phyloP scores from a whole-genome alignment of 2,888 invertebrate species.

The Hanleya hanleyi region DNA sequence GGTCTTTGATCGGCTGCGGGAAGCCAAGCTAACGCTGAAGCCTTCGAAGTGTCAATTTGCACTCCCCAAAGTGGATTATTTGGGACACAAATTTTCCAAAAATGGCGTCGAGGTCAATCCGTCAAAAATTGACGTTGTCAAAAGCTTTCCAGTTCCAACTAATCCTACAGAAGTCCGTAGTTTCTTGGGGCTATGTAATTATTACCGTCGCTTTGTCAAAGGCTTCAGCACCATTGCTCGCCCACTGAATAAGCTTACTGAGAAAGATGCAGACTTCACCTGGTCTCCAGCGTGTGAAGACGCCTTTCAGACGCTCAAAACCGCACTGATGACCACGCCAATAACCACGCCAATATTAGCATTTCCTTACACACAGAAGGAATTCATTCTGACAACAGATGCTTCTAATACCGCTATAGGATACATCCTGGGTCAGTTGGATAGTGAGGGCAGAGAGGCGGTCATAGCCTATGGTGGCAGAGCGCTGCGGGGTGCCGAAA shows the following conservation, averaged over 20 bases:
- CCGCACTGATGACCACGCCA: not conserved
- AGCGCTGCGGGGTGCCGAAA: slow-evolving; percentile 8
- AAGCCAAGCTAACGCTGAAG: slow-evolving; percentile 5
- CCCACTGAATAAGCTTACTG: slow-evolving; percentile 55
- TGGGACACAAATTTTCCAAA: not conserved
- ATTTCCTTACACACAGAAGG: slow-evolving; percentile 10
- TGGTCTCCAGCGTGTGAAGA: slow-evolving; percentile 51
- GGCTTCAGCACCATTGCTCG: slow-evolving; percentile 43
- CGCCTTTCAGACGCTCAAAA: slow-evolving; percentile 54
- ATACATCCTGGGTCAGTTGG: slow-evolving; percentile 22
- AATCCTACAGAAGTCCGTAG: not conserved
- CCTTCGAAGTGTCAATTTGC: slow-evolving; percentile 4
- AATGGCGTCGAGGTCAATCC: not conserved
- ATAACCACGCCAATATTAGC: slow-evolving; percentile 17
- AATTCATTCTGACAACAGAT: slow-evolving; percentile 22
- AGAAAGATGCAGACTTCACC: slow-evolving; percentile 42
- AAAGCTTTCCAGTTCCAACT: not conserved
- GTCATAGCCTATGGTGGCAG: slow-evolving; percentile 23
- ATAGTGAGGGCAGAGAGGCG: slow-evolving; percentile 8
- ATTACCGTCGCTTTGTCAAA: slow-evolving; percentile 63
- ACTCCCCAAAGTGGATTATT: too few relatives aligned
- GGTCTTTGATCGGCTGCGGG: not conserved
- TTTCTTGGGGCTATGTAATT: slow-evolving; percentile 41
- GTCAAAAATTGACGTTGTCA: not conserved
- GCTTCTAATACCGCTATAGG: slow-evolving; percentile 22